phyloP scores from a whole-genome alignment of 2,113 vertebrate species.

The Crotalus helleri region DNA sequence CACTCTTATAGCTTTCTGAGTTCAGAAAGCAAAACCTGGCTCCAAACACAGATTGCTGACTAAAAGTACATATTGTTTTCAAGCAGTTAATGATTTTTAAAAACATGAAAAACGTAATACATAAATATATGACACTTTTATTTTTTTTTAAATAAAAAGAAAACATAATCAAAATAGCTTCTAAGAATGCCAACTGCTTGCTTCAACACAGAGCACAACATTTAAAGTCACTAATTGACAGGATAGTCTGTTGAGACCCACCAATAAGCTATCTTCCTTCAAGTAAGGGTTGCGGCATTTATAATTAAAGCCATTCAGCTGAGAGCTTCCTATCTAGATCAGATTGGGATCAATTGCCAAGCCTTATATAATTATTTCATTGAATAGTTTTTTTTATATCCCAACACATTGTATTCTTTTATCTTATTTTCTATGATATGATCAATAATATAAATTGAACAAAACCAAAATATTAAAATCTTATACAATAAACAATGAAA shows the following conservation, averaged over 20 bases:
- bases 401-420: neutral
- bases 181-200: neutral
- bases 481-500: neutral
- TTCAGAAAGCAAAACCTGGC: neutral
- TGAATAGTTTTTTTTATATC: neutral
- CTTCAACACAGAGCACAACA: neutral
- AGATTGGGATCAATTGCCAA: neutral
- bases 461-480: neutral
- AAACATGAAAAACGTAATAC: neutral
- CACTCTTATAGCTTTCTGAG: neutral
- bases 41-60: neutral
- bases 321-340: neutral
- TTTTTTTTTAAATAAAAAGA: neutral
- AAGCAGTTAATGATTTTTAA: neutral
- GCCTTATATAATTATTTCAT: neutral
- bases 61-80: neutral
- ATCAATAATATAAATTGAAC: neutral
- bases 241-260: neutral
- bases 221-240: neutral
- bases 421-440: neutral
- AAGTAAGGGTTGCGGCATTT: neutral
- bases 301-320: neutral
- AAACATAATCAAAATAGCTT: neutral
- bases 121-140: neutral
- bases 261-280: neutral